phyloP scores from a whole-genome alignment of 2,888 invertebrate genomes.

The Zaprionus bogoriensis region DNA sequence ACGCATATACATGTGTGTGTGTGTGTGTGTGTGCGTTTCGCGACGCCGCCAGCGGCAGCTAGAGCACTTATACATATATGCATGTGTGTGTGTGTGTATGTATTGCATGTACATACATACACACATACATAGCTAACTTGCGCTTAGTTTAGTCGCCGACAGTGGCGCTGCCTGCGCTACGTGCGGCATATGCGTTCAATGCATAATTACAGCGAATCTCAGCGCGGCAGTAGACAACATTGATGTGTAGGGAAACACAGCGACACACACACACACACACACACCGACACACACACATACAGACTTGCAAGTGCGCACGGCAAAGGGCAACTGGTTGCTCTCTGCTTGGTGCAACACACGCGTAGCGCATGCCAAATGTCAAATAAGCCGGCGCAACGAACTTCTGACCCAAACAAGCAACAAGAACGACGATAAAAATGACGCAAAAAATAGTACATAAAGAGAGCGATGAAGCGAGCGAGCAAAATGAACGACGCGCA shows the following conservation, averaged over 20 bases:
- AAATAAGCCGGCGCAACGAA: constrained; percentile 48
- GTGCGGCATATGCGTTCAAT: constrained; percentile 27
- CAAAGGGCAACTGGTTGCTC: constrained; percentile 38
- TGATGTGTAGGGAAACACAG: too few species aligned
- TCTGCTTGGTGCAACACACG: neutral
- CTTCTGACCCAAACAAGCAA: constrained; percentile 70
- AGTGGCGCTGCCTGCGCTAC: constrained; percentile 23
- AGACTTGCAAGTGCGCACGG: constrained; percentile 11
- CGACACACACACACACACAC: neutral
- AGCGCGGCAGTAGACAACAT: neutral
- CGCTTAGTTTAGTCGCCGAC: constrained; percentile 1
- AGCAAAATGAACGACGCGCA: constrained; percentile 32
- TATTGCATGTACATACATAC: neutral
- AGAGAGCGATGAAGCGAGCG: constrained; percentile 32
- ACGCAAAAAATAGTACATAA: constrained; percentile 50
- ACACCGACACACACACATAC: neutral
- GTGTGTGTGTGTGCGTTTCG: neutral
- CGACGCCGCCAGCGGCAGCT: too few species aligned
- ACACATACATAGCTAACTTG: neutral
- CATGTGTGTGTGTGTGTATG: neutral
- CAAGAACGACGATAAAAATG: constrained; percentile 59
- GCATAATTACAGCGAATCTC: neutral
- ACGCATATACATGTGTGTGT: neutral
- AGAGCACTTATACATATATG: neutral
- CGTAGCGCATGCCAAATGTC: constrained; percentile 43